phyloP scores from a whole-genome alignment of 2,888 invertebrate genomes.

The Sceliomorpha sp. region DNA sequence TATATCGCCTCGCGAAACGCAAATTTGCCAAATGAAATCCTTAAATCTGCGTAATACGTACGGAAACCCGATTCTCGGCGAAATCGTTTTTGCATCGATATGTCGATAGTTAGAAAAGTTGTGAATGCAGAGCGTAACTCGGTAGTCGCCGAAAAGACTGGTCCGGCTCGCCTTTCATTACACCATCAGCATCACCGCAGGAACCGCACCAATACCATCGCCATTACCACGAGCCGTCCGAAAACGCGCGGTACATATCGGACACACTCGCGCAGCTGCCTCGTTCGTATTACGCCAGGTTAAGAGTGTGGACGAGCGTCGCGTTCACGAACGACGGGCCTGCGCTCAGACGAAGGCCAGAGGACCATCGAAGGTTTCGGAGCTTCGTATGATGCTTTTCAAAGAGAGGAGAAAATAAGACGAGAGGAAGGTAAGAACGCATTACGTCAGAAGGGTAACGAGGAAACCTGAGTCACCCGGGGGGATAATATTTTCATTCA shows the following conservation, averaged over 20 bases:
- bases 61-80: no score
- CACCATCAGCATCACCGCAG: conserved; percentile 56
- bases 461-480: conserved; percentile 10
- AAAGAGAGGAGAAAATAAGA: conserved; percentile 5
- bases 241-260: conserved; percentile 31
- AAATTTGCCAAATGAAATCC: no score
- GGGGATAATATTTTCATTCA: conserved; percentile 1
- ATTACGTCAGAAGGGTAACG: background rate
- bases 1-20: no score
- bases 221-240: conserved; percentile 36
- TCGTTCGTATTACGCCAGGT: conserved; percentile 30
- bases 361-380: conserved; percentile 21
- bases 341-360: conserved; percentile 8
- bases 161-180: conserved; percentile 68
- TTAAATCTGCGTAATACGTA: no score
- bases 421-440: background rate
- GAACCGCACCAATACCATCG: conserved; percentile 31
- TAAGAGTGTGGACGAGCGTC: conserved; percentile 30
- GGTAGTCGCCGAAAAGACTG: conserved; percentile 62
- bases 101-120: conserved; percentile 40
- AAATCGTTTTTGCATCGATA: background rate
- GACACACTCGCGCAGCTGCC: conserved; percentile 26
- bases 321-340: no score
- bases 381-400: conserved; percentile 13
- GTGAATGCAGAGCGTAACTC: conserved; percentile 64